Conservation (phyloP, 2,797 vertebrate species). For the Echiichthys vipera region DNA sequence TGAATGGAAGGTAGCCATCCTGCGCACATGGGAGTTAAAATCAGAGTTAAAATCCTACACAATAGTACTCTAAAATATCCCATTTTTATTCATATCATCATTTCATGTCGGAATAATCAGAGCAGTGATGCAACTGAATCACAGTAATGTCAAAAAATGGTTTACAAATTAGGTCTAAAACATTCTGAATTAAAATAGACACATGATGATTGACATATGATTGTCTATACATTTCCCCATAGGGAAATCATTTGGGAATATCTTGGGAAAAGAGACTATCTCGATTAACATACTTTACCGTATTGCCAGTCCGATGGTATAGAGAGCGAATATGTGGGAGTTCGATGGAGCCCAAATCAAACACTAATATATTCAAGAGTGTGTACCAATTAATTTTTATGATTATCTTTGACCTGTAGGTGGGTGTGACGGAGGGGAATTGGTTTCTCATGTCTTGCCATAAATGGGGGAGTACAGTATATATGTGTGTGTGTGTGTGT, state of each 20-base stretch:
- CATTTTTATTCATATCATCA: neutral
- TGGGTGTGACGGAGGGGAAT: constrained; percentile 46
- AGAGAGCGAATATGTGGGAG: constrained; percentile 35
- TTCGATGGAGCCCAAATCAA: constrained; percentile 46
- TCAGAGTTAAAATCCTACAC: neutral
- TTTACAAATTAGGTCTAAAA: neutral
- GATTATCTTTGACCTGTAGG: constrained; percentile 64
- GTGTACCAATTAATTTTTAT: constrained; percentile 72
- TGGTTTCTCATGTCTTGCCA: constrained; percentile 49
- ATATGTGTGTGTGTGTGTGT: constrained; percentile 32
- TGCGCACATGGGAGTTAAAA: neutral
- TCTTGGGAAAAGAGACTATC: constrained; percentile 1
- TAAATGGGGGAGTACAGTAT: constrained; percentile 32
- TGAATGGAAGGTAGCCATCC: neutral
- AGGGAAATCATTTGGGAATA: constrained; percentile 11
- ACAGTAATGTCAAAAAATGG: neutral
- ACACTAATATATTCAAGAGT: constrained; percentile 63
- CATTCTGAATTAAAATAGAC: neutral
- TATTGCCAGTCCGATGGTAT: neutral
- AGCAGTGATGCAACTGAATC: neutral
- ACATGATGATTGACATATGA: neutral
- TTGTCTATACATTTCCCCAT: neutral
- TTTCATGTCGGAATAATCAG: neutral
- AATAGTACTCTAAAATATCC: neutral
- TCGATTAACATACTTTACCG: constrained; percentile 4